Conservation (phyloP, 2,797 vertebrate species). For the Chromis chromis region DNA sequence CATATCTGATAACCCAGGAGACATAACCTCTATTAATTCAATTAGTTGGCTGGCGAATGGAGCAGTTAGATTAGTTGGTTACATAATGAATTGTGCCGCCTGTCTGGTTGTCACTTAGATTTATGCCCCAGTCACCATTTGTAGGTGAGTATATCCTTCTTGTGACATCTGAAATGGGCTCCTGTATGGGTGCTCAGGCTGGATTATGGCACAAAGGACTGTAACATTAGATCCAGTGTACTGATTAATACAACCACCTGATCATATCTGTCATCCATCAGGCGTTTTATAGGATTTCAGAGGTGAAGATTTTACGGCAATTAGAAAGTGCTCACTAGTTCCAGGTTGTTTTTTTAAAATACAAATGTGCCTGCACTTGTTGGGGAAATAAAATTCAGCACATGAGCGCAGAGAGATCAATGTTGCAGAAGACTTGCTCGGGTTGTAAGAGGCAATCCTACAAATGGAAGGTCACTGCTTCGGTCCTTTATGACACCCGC, state of each 20-base stretch:
- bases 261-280: constrained; percentile 36
- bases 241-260: constrained; percentile 43
- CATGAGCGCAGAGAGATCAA: constrained; percentile 20
- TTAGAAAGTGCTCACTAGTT: not conserved
- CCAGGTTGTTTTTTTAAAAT: constrained; percentile 24
- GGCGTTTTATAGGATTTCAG: constrained; percentile 37
- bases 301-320: constrained; percentile 22
- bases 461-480: constrained; percentile 67
- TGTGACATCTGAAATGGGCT: constrained; percentile 41
- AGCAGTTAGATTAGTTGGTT: constrained; percentile 54
- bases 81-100: constrained; percentile 52
- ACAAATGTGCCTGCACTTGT: not conserved
- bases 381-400: constrained; percentile 23
- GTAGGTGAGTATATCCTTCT: constrained; percentile 44
- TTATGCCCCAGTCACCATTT: constrained; percentile 51
- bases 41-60: constrained; percentile 53
- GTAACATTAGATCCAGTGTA: constrained; percentile 41
- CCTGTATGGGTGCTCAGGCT: constrained; percentile 14
- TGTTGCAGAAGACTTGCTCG: constrained; percentile 46
- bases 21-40: constrained; percentile 59
- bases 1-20: constrained; percentile 45
- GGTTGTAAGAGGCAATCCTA: constrained; percentile 47
- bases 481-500: constrained; percentile 52
- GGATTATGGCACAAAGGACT: constrained; percentile 43
- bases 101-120: constrained; percentile 55